Base-by-base conservation (phyloP, 2,888 invertebrate genomes). In the Eilema caniola region DNA sequence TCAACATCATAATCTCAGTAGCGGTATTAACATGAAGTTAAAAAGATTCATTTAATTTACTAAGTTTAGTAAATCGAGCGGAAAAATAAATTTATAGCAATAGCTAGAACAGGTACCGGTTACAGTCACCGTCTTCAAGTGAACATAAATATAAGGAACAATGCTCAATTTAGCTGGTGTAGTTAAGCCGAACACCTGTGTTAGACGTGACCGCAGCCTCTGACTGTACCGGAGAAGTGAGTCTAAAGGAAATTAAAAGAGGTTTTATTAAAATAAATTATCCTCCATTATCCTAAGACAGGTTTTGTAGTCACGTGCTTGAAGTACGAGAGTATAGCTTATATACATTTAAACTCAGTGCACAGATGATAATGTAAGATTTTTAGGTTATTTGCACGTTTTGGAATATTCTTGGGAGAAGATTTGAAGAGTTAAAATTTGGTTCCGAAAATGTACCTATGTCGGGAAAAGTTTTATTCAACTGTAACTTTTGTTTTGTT, bases 141-240 rank as follows among this genome's bases (percentile, higher is more conserved):
- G 69, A 80, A 77, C 74, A 71, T 85, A 83, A 80, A 84, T 82
- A 87, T 86, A 81, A 72, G 75, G 81, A 86, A 86, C 83, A 86
- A 87, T 85, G 84, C 82, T 84, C 85, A 87, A 88, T 89, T 89
- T 87, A 83, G 85, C 78, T 79, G 79, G 83, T 84, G 82, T 81
- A 82, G 83, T 86, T 85, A 87, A 89, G 83, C 81, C 78, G 82
- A 75, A 84, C 89, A 90, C 88, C 88, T 90, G 89, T 85, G 79
- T 73, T 78, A 82, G 85, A 89, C 90, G 88, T 89, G 89, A 88
- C 86, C 85, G 81, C 82, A 78, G 73, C 69, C 65, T 78, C 84
- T 80, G 75, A 73, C 70, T 78, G 82, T 76, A 75, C 79, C 77
- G 73, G 72, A 76, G 78, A 77, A 79, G 75, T 83, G 87, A 83